phyloP scores from a whole-genome alignment of 2,888 invertebrate species.

The Spodoptera littoralis region DNA sequence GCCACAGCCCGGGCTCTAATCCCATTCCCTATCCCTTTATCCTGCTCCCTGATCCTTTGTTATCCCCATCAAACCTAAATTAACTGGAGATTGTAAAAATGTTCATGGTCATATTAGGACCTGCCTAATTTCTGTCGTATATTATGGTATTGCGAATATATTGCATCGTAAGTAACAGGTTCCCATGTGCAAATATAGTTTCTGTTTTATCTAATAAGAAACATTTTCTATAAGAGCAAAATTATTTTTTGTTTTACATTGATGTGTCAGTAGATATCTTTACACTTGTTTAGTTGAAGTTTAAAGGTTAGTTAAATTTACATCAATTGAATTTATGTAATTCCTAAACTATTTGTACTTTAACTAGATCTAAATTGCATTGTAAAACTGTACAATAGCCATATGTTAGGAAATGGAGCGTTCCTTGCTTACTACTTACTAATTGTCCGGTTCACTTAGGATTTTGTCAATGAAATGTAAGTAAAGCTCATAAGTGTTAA shows the following conservation, averaged over 20 bases:
- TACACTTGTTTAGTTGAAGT: slow-evolving; percentile 84
- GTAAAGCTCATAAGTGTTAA: slow-evolving; percentile 85
- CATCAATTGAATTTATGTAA: slow-evolving; percentile 85
- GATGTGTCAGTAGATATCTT: slow-evolving; percentile 86
- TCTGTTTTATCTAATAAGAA: slow-evolving; percentile 82
- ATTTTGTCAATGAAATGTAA: slow-evolving; percentile 84
- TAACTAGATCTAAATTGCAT: slow-evolving; percentile 88
- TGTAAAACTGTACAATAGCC: slow-evolving; percentile 87
- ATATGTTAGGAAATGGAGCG: slow-evolving; percentile 86
- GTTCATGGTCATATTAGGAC: slow-evolving; percentile 78
- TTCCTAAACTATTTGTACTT: slow-evolving; percentile 88
- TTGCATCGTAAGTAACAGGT: slow-evolving; percentile 80
- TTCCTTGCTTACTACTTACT: slow-evolving; percentile 80
- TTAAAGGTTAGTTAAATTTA: slow-evolving; percentile 86
- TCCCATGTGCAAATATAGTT: slow-evolving; percentile 82
- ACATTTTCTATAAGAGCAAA: slow-evolving; percentile 84
- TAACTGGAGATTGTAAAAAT: slow-evolving; percentile 81
- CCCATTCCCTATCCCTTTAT: slow-evolving; percentile 63
- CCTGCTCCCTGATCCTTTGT: slow-evolving; percentile 71
- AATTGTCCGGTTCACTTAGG: slow-evolving; percentile 77
- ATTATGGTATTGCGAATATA: slow-evolving; percentile 76
- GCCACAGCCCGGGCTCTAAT: slow-evolving; percentile 86
- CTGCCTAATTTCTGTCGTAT: slow-evolving; percentile 78
- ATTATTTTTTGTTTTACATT: slow-evolving; percentile 79
- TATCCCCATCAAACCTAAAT: slow-evolving; percentile 77